phyloP scores from a whole-genome alignment of 2,888 invertebrate species.

The Apoda limacodes region DNA sequence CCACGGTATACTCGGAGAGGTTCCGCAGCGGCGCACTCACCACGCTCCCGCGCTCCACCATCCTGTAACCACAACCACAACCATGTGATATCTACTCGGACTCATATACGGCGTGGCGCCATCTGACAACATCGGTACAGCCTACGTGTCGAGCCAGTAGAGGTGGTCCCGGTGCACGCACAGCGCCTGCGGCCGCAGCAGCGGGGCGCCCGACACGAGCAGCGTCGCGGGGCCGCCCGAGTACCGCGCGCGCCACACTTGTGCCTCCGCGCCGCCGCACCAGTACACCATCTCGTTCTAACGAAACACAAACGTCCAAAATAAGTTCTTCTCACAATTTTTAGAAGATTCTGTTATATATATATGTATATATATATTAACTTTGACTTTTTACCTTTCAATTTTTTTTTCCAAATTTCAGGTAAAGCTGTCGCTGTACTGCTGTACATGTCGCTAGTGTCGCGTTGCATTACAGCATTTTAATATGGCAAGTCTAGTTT shows the following conservation, averaged over 20 bases:
- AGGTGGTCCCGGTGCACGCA: constrained; percentile 72
- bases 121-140: background rate
- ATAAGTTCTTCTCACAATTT: background rate
- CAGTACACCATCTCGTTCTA: constrained; percentile 78
- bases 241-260: constrained; percentile 79
- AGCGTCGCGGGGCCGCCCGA: constrained; percentile 71
- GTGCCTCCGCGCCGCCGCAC: constrained; percentile 78
- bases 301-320: constrained; percentile 1
- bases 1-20: constrained; percentile 63
- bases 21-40: constrained; percentile 72
- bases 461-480: no score
- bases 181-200: constrained; percentile 74
- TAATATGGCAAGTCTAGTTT: no score
- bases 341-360: no score
- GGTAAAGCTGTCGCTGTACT: no score
- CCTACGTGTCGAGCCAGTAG: constrained; percentile 85
- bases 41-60: constrained; percentile 71
- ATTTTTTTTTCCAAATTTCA: no score
- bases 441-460: no score
- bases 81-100: no score
- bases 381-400: no score
- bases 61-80: constrained; percentile 32
- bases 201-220: constrained; percentile 54
- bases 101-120: background rate
- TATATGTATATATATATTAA: no score